These are phyloP conservation scores for Isurus oxyrinchus DNA, from an alignment of 2,113 vertebrate species.

Conservation along the genomic window DNA sequence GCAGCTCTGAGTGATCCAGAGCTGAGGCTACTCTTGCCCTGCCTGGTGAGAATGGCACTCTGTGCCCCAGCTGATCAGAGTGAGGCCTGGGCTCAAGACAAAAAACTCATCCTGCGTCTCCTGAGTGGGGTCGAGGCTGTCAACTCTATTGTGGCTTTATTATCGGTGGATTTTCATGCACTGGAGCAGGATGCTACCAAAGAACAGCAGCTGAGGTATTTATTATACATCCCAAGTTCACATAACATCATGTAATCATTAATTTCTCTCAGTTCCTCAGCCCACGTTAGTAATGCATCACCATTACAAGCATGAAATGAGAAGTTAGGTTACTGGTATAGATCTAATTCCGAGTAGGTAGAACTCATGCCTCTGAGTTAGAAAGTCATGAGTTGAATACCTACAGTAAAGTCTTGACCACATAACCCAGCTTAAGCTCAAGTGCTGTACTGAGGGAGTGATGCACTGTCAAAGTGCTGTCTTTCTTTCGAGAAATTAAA, in stretches of 20 bases:
- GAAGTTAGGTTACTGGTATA: not conserved
- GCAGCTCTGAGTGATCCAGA: conserved; percentile 87
- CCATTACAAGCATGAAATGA: not conserved
- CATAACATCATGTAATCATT: not conserved
- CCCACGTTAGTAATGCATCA: not conserved
- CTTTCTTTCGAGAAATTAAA: not conserved
- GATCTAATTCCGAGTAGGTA: not conserved
- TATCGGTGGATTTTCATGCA: conserved; percentile 97
- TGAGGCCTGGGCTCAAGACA: conserved; percentile 92
- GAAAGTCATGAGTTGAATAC: not conserved
- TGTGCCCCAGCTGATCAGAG: conserved; percentile 97
- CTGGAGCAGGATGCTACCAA: conserved; percentile 95
- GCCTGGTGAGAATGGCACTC: conserved; percentile 91
- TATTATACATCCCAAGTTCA: not conserved
- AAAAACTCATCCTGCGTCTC: conserved; percentile 91
- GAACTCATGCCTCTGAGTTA: not conserved
- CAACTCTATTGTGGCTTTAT: conserved; percentile 87
- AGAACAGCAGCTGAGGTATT: conserved; percentile 90
- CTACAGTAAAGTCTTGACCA: not conserved
- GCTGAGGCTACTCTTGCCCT: conserved; percentile 84
- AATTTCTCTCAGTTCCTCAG: accelerated
- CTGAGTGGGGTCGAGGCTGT: conserved; percentile 95
- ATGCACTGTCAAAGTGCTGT: not conserved
- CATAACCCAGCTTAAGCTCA: not conserved
- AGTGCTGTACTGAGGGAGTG: not conserved